Evolutionary conservation across 2,888 invertebrate genomes (phyloP), one percentile per base, ranked within the genome.

Genomic region (Drosophila yooni): DNA sequence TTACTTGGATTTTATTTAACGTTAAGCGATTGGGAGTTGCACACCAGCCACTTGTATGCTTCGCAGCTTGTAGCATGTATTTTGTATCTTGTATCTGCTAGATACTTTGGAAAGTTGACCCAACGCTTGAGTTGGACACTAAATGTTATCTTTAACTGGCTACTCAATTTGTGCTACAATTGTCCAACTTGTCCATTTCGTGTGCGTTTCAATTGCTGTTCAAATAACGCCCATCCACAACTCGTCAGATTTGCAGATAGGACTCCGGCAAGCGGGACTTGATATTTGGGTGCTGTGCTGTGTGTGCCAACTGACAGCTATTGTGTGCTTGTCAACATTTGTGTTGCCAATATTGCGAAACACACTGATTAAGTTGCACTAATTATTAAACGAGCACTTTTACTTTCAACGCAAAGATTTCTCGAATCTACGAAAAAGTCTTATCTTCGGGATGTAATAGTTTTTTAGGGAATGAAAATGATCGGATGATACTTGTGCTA

Each of bases 1-100:
- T 86, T 80, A 85, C 85, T 80, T 66, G 67, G 63, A 58, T 81
- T 88, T 82, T 79, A 77, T 81, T 89, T 76, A 83, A 77, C 82
- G 77, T 70, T 89, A 81, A 89, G 80, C 89, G 81, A 34, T 78
- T 65, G 65, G 25, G 6, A 6, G 10, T 34, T 34, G 36, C 27
- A 29, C 46, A 56, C 11, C 7, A 27, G 8, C 8, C 7, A 27
- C 36, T 38, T 58, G 57, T 46, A 2, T 29, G 25, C 53, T 38
- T 1, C 25, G 21, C 25, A 36, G 15, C 36, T 52, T 43, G 60
- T 53, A 38, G 15, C 58, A 29, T 29, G 59, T 48, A 31, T 38
- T 38, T 64, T 27, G 64, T 70, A 67, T 40, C 11, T 34, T 13
- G 34, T 18, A 21, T 46, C 21, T 15, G 46, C 15, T 46, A 2